Evolutionary conservation across 2,888 invertebrate genomes (phyloP).

Genomic region (Stenotaenia linearis): DNA sequence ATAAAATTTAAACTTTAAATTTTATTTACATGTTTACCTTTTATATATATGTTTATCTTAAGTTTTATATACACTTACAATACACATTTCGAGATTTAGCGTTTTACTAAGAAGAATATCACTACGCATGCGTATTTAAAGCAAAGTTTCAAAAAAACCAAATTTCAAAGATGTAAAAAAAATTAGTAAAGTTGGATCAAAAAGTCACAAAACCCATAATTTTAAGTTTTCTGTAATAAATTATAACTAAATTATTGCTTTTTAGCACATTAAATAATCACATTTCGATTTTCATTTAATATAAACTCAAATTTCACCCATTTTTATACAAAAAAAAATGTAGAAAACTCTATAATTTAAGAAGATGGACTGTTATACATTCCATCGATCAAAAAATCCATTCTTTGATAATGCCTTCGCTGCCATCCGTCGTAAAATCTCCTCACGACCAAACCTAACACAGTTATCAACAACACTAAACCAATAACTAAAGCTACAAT

Average conservation of each 20-base stretch:
- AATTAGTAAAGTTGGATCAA: background rate
- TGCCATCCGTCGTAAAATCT: conserved; percentile 77
- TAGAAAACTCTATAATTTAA: background rate
- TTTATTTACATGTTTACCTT: too few species aligned
- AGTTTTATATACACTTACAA: too few species aligned
- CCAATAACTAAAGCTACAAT: conserved; percentile 60
- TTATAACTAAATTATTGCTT: background rate
- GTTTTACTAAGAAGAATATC: too few species aligned
- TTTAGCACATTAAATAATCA: background rate
- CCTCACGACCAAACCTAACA: conserved; percentile 55
- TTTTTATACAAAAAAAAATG: background rate
- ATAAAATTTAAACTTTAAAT: too few species aligned
- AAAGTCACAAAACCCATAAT: background rate
- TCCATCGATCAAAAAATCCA: conserved; percentile 83
- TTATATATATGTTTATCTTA: too few species aligned
- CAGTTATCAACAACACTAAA: conserved; percentile 37
- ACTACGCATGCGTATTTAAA: too few species aligned
- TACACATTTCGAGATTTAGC: too few species aligned
- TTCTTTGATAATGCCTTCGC: conserved; percentile 75
- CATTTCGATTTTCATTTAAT: background rate
- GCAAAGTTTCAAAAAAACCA: too few species aligned
- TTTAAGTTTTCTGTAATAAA: background rate
- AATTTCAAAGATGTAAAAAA: background rate
- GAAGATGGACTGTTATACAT: conserved; percentile 57
- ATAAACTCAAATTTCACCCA: background rate